These are phyloP conservation scores for Plebejus anna DNA, from an alignment of 2,888 invertebrate genomes.

Conservation along the genomic window DNA sequence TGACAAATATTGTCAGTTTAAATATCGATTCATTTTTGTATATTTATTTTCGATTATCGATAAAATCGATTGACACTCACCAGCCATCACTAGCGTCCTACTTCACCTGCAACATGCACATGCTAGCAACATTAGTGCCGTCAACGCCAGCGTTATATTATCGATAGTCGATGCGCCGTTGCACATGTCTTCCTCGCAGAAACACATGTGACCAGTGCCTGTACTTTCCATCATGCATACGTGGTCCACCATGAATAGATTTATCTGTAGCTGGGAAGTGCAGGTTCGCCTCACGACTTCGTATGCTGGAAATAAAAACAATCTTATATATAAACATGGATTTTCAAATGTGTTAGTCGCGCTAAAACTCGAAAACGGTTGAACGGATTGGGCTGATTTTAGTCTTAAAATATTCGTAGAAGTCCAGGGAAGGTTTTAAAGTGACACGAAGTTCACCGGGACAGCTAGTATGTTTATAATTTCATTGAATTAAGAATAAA, in stretches of 20 bases:
- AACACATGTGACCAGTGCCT: slow-evolving; percentile 98
- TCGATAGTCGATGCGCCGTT: slow-evolving; percentile 74
- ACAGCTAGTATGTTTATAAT: too few relatives aligned
- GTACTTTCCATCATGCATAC: slow-evolving; percentile 99
- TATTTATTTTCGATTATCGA: slow-evolving; percentile 20
- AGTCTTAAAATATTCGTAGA: too few relatives aligned
- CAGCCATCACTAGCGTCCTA: slow-evolving; percentile 54
- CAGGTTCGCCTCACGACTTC: slow-evolving; percentile 95
- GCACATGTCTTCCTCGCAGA: slow-evolving; percentile 98
- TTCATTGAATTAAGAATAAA: too few relatives aligned
- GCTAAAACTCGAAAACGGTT: too few relatives aligned
- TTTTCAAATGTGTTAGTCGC: too few relatives aligned
- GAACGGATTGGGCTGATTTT: too few relatives aligned
- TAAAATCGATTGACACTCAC: slow-evolving; percentile 49
- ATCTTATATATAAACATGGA: too few relatives aligned
- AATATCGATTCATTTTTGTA: slow-evolving; percentile 14
- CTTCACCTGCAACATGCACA: slow-evolving; percentile 76
- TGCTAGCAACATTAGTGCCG: slow-evolving; percentile 60
- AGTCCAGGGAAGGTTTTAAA: too few relatives aligned
- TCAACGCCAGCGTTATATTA: slow-evolving; percentile 51
- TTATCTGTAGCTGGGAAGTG: slow-evolving; percentile 95
- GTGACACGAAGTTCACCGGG: too few relatives aligned
- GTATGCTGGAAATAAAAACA: slow-evolving; percentile 83
- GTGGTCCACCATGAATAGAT: slow-evolving; percentile 98
- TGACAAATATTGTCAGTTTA: slow-evolving; percentile 4